A percentile compares a stretch with the other conserved stretches of the same genome.
phyloP scores from a whole-genome alignment of 2,888 invertebrate genomes.

The Clepsis dumicolana region DNA sequence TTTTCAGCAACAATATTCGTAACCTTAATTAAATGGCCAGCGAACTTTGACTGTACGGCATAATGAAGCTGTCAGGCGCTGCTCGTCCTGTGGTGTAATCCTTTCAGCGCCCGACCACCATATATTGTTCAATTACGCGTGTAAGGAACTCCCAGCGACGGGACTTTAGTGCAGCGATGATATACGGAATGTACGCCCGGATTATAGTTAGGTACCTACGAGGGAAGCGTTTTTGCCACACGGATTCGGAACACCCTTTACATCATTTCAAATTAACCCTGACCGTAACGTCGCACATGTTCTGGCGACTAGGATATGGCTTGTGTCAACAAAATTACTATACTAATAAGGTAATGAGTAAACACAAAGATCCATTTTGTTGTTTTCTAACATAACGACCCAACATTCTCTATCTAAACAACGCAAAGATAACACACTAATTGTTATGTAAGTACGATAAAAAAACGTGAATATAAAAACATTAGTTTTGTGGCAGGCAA shows the following conservation, averaged over 20 bases:
- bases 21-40: conserved; percentile 56
- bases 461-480: conserved; percentile 32
- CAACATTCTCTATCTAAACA: conserved; percentile 27
- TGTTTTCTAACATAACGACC: conserved; percentile 32
- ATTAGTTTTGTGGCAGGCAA: conserved; percentile 21
- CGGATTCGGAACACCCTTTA: conserved; percentile 10
- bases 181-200: conserved; percentile 24
- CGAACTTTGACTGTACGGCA: conserved; percentile 37
- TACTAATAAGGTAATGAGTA: conserved; percentile 22
- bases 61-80: conserved; percentile 41
- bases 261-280: conserved; percentile 2
- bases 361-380: conserved; percentile 37
- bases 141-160: conserved; percentile 35
- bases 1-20: conserved; percentile 58
- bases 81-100: conserved; percentile 41
- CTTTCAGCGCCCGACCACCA: conserved; percentile 41
- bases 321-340: not conserved
- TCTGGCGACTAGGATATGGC: not conserved
- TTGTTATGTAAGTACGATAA: conserved; percentile 40
- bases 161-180: conserved; percentile 36
- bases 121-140: conserved; percentile 41
- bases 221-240: conserved; percentile 13
- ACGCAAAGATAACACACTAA: conserved; percentile 34
- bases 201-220: conserved; percentile 14
- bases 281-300: conserved; percentile 1